A percentile compares a stretch with the other conserved stretches of the same genome.
These are phyloP conservation scores for Heliconius sara DNA, from an alignment of 2,888 invertebrate genomes.

Conservation along the genomic window DNA sequence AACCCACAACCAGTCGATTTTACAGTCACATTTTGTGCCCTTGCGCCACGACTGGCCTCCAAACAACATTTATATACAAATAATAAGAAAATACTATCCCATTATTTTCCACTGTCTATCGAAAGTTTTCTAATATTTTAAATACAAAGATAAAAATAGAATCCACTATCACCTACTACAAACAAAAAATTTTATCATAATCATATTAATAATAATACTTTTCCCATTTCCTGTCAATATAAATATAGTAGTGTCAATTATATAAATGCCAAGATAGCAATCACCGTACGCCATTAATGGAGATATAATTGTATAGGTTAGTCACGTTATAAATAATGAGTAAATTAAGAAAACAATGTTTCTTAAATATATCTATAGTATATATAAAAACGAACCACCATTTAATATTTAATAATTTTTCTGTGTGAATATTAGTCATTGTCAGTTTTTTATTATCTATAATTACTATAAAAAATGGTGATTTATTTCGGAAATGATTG, in stretches of 20 bases:
- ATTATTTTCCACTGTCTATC: not conserved
- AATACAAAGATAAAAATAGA: not conserved
- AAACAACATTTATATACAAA: too few relatives aligned
- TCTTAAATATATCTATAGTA: not conserved
- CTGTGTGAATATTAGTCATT: not conserved
- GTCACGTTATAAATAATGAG: slow-evolving; percentile 26
- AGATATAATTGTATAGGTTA: slow-evolving; percentile 6
- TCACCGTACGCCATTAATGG: slow-evolving; percentile 10
- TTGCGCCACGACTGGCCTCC: too few relatives aligned
- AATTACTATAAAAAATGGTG: not conserved
- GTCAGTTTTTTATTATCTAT: not conserved
- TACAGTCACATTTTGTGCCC: too few relatives aligned
- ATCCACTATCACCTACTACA: not conserved
- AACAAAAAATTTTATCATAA: not conserved
- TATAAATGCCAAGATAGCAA: slow-evolving; percentile 25
- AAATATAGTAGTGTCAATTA: not conserved
- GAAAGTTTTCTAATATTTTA: not conserved
- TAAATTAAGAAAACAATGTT: slow-evolving; percentile 8
- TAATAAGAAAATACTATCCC: too few relatives aligned
- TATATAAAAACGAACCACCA: not conserved
- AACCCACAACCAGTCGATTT: too few relatives aligned
- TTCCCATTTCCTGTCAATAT: not conserved
- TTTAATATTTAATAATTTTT: not conserved
- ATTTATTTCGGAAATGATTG: not conserved
- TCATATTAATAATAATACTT: not conserved